Evolutionary conservation across 2,113 vertebrate genomes (phyloP), one percentile per base, ranked within the genome.

Genomic region (Crotalus tigris): DNA sequence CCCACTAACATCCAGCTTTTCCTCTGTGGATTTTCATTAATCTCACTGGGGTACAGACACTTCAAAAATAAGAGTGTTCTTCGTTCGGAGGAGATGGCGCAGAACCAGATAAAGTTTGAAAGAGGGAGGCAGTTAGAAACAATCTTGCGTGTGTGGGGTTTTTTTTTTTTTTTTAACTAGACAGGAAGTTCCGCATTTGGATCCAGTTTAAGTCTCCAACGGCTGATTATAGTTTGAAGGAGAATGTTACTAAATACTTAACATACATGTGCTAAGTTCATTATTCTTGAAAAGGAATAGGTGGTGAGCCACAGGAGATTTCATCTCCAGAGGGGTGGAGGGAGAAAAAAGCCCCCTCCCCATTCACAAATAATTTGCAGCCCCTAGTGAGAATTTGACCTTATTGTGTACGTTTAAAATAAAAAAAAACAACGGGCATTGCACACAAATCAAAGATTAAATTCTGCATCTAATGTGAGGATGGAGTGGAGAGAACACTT

Each of bases 201-300:
- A 95, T 95, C 95, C 97, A 96, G 95, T 91, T 51, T 97, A 97
- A 94, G 94, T 97, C 95, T 96, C 90, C 92, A 95, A 91, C 95
- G 96, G 92, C 94, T 93, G 89, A 49, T 55, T 75, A 94, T 89
- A 95, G 94, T 97, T 97, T 96, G 95, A 69, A 95, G 87, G 95
- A 90, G 87, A 96, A 90, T 59, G 39, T 6, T 2, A 59, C 96
- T 94, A 92, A 92, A 91, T 96, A 87, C 53, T 93, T 58, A 93
- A 94, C 92, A 85, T 91, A 88, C 46, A 64, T 3, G 24, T 51
- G 88, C 19, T 85, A 87, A 90, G 94, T 92, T 95, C 95, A 95
- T 95, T 95, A 94, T 85, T 26, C 57, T 15, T 96, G 2, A 2
- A 96, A 58, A 96, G 58, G 0, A 55, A 81, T 9, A 91, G 92